Evolutionary conservation across 2,113 vertebrate species (phyloP).

Genomic region (Corythornis cristatus): DNA sequence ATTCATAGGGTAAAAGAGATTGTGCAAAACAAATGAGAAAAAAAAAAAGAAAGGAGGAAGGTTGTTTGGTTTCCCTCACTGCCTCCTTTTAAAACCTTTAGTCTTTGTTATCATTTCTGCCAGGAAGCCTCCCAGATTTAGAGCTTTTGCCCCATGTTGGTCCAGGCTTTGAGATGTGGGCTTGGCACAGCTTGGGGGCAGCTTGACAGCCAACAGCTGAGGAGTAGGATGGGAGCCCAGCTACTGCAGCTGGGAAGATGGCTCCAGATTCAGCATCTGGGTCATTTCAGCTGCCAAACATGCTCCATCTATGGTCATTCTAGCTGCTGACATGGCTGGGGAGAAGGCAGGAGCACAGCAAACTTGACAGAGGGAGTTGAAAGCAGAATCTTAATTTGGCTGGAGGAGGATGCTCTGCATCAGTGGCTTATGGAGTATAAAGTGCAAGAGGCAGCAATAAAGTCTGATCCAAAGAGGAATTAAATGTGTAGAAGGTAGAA

Average conservation of each 20-base stretch:
- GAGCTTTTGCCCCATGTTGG: slow-evolving; percentile 1
- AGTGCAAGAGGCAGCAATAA: background rate
- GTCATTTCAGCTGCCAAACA: background rate
- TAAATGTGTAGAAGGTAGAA: background rate
- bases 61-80: background rate
- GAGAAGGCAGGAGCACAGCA: background rate
- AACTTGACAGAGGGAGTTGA: background rate
- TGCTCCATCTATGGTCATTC: slow-evolving; percentile 15
- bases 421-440: background rate
- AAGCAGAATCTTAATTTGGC: background rate
- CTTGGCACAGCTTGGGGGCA: slow-evolving; percentile 16
- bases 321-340: background rate
- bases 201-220: slow-evolving; percentile 42
- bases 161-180: background rate
- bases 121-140: slow-evolving; percentile 12
- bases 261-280: slow-evolving; percentile 48
- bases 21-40: background rate
- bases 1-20: background rate
- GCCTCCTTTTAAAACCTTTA: background rate
- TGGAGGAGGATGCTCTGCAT: background rate
- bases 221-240: background rate
- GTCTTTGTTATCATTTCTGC: background rate
- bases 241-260: slow-evolving; percentile 35
- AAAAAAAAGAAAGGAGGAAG: background rate
- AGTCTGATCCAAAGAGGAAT: background rate